Conservation (phyloP, 2,113 vertebrate genomes). For the Eulacestoma nigropectus region DNA sequence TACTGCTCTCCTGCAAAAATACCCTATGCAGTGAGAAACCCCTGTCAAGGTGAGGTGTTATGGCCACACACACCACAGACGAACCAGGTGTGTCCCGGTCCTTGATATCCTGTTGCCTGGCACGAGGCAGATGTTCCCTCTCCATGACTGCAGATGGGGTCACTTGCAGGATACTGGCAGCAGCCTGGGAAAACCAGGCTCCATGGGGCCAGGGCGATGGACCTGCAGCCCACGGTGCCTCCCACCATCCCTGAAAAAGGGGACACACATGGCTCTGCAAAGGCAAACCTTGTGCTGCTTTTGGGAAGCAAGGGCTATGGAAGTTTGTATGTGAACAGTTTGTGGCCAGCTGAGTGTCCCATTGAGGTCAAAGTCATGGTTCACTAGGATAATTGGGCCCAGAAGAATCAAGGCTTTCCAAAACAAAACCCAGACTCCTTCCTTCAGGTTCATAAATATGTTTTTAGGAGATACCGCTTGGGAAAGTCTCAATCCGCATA, state of each 20-base stretch:
- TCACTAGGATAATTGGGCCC: not conserved
- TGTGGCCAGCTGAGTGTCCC: not conserved
- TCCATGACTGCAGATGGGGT: rapidly evolving
- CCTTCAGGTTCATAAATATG: not conserved
- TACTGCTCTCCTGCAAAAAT: not conserved
- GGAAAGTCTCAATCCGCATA: not conserved
- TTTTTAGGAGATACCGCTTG: not conserved
- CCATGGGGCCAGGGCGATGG: rapidly evolving
- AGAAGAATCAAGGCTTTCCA: not conserved
- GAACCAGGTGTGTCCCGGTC: not conserved
- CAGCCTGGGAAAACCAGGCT: not conserved
- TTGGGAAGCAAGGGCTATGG: not conserved
- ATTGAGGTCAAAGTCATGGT: not conserved
- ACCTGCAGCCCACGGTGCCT: not conserved
- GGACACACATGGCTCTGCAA: rapidly evolving
- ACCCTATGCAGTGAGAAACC: not conserved
- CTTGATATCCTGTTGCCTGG: not conserved
- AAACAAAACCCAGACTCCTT: not conserved
- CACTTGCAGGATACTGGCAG: not conserved
- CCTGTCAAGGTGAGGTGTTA: not conserved
- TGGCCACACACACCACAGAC: rapidly evolving
- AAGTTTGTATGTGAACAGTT: not conserved
- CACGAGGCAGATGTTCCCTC: rapidly evolving
- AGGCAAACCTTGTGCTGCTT: not conserved
- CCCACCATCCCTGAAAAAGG: not conserved